Evolutionary conservation across 2,113 vertebrate genomes (phyloP).

Genomic region (Peucedramus taeniatus): DNA sequence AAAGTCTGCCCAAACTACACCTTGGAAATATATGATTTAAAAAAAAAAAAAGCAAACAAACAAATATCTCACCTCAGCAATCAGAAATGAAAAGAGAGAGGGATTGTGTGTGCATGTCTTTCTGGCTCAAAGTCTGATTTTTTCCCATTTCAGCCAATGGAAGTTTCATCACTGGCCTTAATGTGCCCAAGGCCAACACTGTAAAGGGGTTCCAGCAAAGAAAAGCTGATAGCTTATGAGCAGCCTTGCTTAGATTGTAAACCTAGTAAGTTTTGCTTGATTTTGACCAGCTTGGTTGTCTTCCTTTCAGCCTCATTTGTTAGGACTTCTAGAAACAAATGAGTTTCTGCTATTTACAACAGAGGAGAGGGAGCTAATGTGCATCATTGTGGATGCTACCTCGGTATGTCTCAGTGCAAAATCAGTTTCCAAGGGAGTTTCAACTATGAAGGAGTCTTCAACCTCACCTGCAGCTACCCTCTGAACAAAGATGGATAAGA

Average conservation of each 20-base stretch:
- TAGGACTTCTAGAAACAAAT: not conserved
- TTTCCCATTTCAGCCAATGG: not conserved
- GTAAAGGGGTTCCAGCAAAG: not conserved
- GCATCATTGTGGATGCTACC: not conserved
- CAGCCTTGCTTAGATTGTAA: not conserved
- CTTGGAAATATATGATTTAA: not conserved
- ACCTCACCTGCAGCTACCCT: not conserved
- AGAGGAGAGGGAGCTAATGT: rapidly evolving
- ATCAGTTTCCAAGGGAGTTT: not conserved
- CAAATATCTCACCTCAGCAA: not conserved
- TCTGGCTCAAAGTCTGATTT: not conserved
- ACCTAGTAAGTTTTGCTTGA: not conserved
- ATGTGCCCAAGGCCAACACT: not conserved
- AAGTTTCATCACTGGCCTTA: not conserved
- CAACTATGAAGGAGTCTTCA: not conserved
- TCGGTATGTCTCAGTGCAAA: not conserved
- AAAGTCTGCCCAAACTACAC: not conserved
- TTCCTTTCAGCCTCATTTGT: not conserved
- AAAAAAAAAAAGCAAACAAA: not conserved
- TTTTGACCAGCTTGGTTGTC: not conserved
- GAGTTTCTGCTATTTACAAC: not conserved
- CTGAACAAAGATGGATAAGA: not conserved
- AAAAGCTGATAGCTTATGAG: not conserved
- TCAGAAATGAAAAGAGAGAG: not conserved
- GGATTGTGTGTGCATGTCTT: rapidly evolving